phyloP scores from a whole-genome alignment of 2,797 vertebrate genomes.

The Varecia variegata region DNA sequence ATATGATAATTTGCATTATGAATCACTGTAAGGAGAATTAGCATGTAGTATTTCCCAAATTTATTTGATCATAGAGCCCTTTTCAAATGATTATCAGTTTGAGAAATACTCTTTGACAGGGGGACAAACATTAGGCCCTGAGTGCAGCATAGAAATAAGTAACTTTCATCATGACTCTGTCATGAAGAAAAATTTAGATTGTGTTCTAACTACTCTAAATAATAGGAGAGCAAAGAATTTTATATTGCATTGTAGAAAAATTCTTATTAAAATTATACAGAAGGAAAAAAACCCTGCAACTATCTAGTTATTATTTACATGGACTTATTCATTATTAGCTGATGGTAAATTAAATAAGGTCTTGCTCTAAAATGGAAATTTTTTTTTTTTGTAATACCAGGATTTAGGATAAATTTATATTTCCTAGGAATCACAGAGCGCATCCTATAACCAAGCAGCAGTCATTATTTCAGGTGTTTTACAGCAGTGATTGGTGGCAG shows the following conservation, averaged over 20 bases:
- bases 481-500: background rate
- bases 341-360: background rate
- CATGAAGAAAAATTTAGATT: background rate
- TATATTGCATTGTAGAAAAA: background rate
- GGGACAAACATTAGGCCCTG: background rate
- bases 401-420: background rate
- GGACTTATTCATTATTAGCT: background rate
- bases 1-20: background rate
- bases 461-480: slow-evolving; percentile 10
- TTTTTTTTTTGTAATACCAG: slow-evolving; percentile 14
- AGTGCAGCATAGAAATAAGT: background rate
- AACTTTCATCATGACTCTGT: background rate
- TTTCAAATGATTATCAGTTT: slow-evolving; percentile 30
- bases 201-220: background rate
- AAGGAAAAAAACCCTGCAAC: background rate
- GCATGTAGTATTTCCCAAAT: background rate
- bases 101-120: background rate
- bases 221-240: slow-evolving; percentile 15
- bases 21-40: background rate
- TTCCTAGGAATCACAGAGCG: background rate
- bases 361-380: slow-evolving; percentile 31
- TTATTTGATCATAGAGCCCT: slow-evolving; percentile 7
- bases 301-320: background rate
- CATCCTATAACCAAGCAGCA: background rate
- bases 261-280: background rate